Conservation (phyloP, 2,113 vertebrate species). For the Cyanocitta stelleri region DNA sequence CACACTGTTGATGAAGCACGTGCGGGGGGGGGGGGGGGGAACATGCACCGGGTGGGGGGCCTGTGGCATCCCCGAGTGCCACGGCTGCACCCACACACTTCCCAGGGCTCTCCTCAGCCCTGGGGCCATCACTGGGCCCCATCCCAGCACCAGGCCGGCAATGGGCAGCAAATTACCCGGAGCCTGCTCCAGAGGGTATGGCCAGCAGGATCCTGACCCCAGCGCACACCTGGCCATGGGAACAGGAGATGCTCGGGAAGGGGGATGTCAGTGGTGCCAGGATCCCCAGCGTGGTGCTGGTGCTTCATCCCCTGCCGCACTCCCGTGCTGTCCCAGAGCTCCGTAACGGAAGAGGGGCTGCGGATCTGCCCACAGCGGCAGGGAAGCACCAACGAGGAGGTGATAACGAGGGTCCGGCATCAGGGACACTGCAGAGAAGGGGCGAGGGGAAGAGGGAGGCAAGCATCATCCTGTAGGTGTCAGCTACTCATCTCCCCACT, state of each 20-base stretch:
- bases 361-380: neutral
- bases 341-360: neutral
- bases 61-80: neutral
- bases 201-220: neutral
- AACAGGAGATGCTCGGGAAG: neutral
- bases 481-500: neutral
- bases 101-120: neutral
- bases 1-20: rapidly evolving
- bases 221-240: neutral
- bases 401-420: rapidly evolving
- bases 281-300: rapidly evolving
- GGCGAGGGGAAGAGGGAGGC: neutral
- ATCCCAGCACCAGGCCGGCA: too few species aligned
- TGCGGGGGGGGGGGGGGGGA: too few species aligned
- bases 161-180: rapidly evolving
- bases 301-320: rapidly evolving
- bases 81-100: rapidly evolving
- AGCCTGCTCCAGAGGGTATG: neutral
- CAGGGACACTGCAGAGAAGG: neutral
- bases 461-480: neutral
- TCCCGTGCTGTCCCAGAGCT: neutral
- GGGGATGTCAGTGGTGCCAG: neutral
- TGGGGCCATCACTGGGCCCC: neutral
- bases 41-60: rapidly evolving
- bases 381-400: neutral